A percentile compares a stretch with the other conserved stretches of the same genome.
Conservation (phyloP, 2,797 vertebrate genomes). For the Syngnathus acus region DNA sequence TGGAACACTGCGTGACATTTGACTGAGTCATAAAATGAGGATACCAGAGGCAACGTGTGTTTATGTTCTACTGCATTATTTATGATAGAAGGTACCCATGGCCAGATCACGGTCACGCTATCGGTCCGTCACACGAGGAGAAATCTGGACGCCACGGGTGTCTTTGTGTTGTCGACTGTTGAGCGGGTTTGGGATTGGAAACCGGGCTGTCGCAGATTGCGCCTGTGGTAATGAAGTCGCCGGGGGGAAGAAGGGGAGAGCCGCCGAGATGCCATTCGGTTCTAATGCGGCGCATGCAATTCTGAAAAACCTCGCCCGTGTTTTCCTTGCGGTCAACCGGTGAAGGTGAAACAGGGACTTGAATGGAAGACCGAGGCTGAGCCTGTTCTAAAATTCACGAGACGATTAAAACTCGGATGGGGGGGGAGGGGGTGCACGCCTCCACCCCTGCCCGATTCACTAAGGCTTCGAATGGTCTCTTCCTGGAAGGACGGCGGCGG, state of each 20-base stretch:
- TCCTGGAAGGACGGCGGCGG: constrained; percentile 27
- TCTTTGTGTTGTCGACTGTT: not conserved
- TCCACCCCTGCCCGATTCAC: constrained; percentile 25
- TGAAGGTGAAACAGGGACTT: not conserved
- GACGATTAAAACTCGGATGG: constrained; percentile 54
- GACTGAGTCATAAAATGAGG: constrained; percentile 17
- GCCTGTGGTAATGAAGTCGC: constrained; percentile 1
- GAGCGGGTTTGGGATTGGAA: constrained; percentile 1
- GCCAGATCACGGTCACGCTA: not conserved
- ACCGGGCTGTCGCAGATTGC: not conserved
- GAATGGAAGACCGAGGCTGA: not conserved
- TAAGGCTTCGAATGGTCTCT: constrained; percentile 44
- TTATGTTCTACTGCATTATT: constrained; percentile 24
- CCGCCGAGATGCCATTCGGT: not conserved
- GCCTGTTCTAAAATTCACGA: constrained; percentile 66
- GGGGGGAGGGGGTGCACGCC: constrained; percentile 34
- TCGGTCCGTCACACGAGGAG: not conserved
- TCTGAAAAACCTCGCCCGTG: not conserved
- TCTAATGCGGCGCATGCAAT: not conserved
- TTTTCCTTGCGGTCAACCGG: not conserved
- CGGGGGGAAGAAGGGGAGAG: not conserved
- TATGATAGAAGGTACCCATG: constrained; percentile 10
- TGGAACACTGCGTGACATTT: constrained; percentile 16
- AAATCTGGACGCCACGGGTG: not conserved
- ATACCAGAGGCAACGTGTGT: constrained; percentile 15